phyloP scores from a whole-genome alignment of 2,888 invertebrate genomes.

The Heliconius aoede region DNA sequence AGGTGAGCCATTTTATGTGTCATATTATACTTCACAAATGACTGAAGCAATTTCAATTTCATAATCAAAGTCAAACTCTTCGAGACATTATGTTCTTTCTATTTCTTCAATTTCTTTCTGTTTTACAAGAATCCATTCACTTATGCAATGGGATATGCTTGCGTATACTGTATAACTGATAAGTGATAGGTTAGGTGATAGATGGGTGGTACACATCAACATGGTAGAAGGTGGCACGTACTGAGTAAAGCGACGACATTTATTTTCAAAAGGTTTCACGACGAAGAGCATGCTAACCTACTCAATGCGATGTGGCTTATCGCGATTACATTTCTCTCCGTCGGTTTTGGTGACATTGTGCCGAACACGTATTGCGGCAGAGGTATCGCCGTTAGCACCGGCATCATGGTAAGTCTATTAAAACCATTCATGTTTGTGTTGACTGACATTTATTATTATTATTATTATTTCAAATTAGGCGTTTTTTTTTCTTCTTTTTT shows the following conservation, averaged over 20 bases:
- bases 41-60: slow-evolving; percentile 64
- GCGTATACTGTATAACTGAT: slow-evolving; percentile 49
- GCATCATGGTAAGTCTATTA: slow-evolving; percentile 97
- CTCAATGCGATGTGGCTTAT: slow-evolving; percentile 99
- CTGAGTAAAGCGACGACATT: slow-evolving; percentile 75
- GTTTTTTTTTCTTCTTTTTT: slow-evolving; percentile 23
- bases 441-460: slow-evolving; percentile 64
- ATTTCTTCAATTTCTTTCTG: slow-evolving; percentile 61
- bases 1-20: slow-evolving; percentile 84
- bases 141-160: slow-evolving; percentile 48
- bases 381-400: slow-evolving; percentile 99
- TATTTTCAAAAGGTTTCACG: slow-evolving; percentile 94
- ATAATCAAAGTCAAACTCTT: slow-evolving; percentile 83
- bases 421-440: slow-evolving; percentile 73
- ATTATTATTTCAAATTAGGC: slow-evolving; percentile 26
- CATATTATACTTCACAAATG: slow-evolving; percentile 58
- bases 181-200: slow-evolving; percentile 59
- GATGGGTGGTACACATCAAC: slow-evolving; percentile 54
- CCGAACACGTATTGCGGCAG: slow-evolving; percentile 99
- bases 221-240: slow-evolving; percentile 42
- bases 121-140: slow-evolving; percentile 52
- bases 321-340: slow-evolving; percentile 99
- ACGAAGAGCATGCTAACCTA: slow-evolving; percentile 99
- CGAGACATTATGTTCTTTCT: slow-evolving; percentile 57
- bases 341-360: slow-evolving; percentile 99